phyloP scores from a whole-genome alignment of 1,140 invertebrate species.

The Cepaea nemoralis region DNA sequence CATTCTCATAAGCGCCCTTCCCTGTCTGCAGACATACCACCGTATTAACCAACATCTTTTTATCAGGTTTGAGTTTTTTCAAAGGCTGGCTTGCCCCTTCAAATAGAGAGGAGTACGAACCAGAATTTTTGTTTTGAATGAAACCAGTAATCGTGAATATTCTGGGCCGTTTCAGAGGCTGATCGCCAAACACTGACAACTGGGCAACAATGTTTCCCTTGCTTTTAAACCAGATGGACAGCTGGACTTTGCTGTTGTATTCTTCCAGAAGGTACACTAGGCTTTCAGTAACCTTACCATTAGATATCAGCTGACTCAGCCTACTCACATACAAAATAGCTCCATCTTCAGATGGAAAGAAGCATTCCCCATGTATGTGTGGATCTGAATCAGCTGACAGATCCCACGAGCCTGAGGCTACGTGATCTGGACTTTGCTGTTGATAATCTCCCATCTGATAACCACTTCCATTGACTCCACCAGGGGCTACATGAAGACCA shows the following conservation, averaged over 20 bases:
- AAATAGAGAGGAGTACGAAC: background rate
- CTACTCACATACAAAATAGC: background rate
- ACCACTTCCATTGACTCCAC: background rate
- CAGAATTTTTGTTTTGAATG: slow-evolving; percentile 1
- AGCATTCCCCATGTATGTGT: background rate
- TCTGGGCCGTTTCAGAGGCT: background rate
- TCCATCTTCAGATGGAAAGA: background rate
- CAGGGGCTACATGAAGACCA: background rate
- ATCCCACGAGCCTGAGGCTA: background rate
- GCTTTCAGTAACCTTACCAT: background rate
- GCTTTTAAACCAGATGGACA: background rate
- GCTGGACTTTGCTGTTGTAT: background rate
- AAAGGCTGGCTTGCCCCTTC: background rate
- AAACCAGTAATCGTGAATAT: background rate
- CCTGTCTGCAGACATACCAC: background rate
- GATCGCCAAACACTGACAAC: background rate
- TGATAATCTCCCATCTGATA: background rate
- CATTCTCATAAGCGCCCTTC: background rate
- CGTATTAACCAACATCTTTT: background rate
- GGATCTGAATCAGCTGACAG: background rate
- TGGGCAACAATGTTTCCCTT: background rate
- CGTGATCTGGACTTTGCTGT: background rate
- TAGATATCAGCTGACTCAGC: background rate
- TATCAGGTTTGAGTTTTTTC: background rate
- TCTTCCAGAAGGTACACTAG: background rate